Evolutionary conservation across 2,888 invertebrate genomes (phyloP).

Genomic region (Dinocampus coccinellae): DNA sequence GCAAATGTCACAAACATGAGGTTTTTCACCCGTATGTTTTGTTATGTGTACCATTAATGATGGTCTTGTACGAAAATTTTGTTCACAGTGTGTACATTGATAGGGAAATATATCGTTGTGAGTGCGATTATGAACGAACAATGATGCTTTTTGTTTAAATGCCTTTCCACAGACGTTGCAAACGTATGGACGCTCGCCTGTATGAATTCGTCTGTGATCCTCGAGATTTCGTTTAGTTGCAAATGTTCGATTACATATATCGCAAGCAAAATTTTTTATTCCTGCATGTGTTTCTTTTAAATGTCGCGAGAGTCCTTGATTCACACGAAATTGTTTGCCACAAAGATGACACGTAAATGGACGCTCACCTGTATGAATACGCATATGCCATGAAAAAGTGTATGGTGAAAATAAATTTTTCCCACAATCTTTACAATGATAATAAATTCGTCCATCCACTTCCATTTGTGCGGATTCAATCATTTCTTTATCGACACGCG

Average conservation of each 20-base stretch:
- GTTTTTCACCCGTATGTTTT: conserved; percentile 76
- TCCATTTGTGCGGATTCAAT: conserved; percentile 60
- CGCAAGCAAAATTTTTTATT: conserved; percentile 74
- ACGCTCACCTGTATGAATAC: conserved; percentile 77
- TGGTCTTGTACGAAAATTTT: conserved; percentile 74
- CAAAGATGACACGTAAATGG: conserved; percentile 78
- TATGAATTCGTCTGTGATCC: conserved; percentile 70
- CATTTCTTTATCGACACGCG: conserved; percentile 61
- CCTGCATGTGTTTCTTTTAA: conserved; percentile 76
- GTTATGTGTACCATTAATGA: conserved; percentile 73
- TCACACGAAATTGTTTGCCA: conserved; percentile 78
- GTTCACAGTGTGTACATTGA: conserved; percentile 74
- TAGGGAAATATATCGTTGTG: conserved; percentile 74
- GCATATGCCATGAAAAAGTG: conserved; percentile 75
- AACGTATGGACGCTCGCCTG: conserved; percentile 67
- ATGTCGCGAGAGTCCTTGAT: conserved; percentile 75
- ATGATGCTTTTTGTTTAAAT: conserved; percentile 77
- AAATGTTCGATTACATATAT: conserved; percentile 73
- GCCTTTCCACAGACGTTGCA: conserved; percentile 75
- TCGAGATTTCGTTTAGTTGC: conserved; percentile 75
- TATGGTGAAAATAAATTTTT: conserved; percentile 75
- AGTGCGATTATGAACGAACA: conserved; percentile 75
- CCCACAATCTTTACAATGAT: conserved; percentile 73
- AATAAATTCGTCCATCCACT: conserved; percentile 72
- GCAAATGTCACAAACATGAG: conserved; percentile 74